Conservation (phyloP, 1,140 invertebrate species). For the Ganaspis sp. region DNA sequence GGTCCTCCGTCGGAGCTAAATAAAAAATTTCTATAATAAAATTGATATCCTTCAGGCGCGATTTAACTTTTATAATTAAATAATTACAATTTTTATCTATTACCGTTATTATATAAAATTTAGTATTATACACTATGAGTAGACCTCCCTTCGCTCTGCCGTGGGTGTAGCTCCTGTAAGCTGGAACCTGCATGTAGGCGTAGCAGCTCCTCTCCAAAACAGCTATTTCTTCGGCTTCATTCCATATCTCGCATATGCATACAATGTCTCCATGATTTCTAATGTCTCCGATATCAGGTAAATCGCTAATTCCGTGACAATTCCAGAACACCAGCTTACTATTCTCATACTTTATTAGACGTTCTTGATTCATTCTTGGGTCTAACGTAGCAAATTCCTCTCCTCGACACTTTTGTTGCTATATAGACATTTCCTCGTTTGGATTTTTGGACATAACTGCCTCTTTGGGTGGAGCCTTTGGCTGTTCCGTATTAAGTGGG, state of each 20-base stretch:
- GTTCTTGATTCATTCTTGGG: no score
- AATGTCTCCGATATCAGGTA: neutral
- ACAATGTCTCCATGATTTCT: neutral
- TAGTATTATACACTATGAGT: neutral
- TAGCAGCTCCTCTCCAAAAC: neutral
- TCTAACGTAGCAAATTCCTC: no score
- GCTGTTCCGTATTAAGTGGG: no score
- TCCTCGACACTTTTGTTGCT: no score
- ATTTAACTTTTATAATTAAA: neutral
- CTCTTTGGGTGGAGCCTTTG: no score
- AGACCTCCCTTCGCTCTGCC: neutral
- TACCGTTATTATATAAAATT: neutral
- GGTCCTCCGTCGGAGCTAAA: neutral
- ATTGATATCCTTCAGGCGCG: neutral
- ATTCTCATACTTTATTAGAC: no score
- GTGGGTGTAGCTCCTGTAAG: neutral
- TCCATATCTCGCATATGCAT: neutral
- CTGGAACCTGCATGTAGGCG: neutral
- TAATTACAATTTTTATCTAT: neutral
- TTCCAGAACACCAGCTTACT: neutral
- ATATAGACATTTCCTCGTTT: no score
- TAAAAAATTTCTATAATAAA: neutral
- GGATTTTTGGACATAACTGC: no score
- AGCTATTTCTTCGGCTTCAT: neutral
- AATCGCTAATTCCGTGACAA: neutral